A percentile compares a stretch with the other conserved stretches of the same genome.
phyloP scores from a whole-genome alignment of 2,888 invertebrate species.

The Myopa tessellatipennis region DNA sequence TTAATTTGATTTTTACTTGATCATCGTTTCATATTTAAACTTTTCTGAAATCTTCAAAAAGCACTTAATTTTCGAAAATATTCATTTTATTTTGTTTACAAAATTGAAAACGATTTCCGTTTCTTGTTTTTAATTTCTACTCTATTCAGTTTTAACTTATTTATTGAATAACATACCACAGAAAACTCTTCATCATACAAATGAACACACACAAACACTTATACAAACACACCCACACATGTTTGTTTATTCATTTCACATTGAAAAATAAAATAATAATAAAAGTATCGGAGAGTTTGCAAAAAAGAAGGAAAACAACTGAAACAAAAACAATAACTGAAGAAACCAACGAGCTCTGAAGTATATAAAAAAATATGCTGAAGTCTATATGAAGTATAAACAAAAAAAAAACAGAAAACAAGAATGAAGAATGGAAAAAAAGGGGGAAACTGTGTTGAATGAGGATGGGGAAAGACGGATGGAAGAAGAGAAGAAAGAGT shows the following conservation, averaged over 20 bases:
- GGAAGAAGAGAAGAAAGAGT: neutral
- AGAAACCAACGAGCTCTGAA: neutral
- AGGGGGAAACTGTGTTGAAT: neutral
- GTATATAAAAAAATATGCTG: neutral
- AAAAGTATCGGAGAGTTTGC: no score
- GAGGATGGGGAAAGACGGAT: neutral
- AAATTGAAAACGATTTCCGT: no score
- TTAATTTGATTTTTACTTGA: no score
- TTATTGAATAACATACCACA: constrained; percentile 6
- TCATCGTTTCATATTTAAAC: no score
- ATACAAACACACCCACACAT: neutral
- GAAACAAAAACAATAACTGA: neutral
- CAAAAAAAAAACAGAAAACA: neutral
- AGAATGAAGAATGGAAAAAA: neutral
- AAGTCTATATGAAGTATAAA: neutral
- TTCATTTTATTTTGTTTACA: no score
- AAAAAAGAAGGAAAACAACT: neutral
- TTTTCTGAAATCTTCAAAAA: no score
- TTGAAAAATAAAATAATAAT: neutral
- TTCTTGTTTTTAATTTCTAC: no score
- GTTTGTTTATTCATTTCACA: neutral
- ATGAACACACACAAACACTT: neutral
- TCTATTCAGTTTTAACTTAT: constrained; percentile 2
- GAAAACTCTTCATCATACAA: neutral
- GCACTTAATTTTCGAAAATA: no score